Conservation (phyloP, 2,113 vertebrate species). For the Orthonyx spaldingii region DNA sequence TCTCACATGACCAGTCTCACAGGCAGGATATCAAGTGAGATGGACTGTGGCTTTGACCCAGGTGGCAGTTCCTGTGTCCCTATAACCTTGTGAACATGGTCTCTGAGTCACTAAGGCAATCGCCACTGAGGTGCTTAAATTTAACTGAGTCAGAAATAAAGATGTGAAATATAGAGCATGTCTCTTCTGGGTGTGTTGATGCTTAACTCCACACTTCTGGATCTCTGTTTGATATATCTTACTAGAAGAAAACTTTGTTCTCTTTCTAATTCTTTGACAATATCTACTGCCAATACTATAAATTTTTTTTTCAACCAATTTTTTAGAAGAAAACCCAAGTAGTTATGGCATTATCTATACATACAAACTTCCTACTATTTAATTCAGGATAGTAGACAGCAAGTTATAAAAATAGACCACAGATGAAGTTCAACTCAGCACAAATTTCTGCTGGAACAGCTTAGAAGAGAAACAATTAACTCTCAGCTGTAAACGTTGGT, state of each 20-base stretch:
- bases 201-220: not conserved
- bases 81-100: not conserved
- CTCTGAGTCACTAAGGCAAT: not conserved
- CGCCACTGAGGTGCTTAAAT: not conserved
- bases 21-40: not conserved
- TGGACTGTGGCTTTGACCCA: not conserved
- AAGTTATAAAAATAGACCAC: not conserved
- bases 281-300: not conserved
- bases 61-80: not conserved
- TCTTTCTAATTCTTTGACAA: not conserved
- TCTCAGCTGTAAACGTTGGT: not conserved
- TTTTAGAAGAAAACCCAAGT: not conserved
- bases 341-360: not conserved
- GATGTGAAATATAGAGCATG: not conserved
- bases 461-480: not conserved
- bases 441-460: conserved; percentile 10
- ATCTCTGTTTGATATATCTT: not conserved
- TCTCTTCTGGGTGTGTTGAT: not conserved
- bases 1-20: not conserved
- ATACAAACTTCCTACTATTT: not conserved
- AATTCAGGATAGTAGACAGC: not conserved
- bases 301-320: not conserved
- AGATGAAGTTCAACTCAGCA: not conserved
- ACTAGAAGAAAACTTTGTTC: not conserved
- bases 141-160: not conserved